A percentile compares a stretch with the other conserved stretches of the same genome.
Conservation (phyloP, 2,113 vertebrate species). For the Psittacula cyanocephala region DNA sequence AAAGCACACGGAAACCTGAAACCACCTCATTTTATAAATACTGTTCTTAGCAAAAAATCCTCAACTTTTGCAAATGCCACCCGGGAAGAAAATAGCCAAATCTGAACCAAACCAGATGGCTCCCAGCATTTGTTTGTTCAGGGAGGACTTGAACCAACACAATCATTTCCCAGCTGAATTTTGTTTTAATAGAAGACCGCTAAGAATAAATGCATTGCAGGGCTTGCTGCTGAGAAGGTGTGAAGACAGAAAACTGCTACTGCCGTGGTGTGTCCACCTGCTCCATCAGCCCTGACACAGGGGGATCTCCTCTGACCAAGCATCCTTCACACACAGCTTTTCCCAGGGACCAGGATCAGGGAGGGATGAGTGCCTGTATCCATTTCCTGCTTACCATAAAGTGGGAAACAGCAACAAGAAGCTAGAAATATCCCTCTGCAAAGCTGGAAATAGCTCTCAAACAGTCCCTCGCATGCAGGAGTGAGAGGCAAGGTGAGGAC, state of each 20-base stretch:
- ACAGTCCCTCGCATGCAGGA: accelerated
- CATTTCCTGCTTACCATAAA: not conserved
- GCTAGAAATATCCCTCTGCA: not conserved
- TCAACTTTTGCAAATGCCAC: not conserved
- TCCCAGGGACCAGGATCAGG: not conserved
- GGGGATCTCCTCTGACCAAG: not conserved
- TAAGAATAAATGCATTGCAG: slow-evolving; percentile 28
- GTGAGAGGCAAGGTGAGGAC: not conserved
- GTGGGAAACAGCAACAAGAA: not conserved
- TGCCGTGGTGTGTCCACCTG: not conserved
- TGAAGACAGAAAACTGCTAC: slow-evolving; percentile 18
- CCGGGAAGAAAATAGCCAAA: not conserved
- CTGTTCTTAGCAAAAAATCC: not conserved
- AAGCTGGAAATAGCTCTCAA: not conserved
- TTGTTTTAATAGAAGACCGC: slow-evolving; percentile 25
- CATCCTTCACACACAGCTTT: not conserved
- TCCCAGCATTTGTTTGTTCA: not conserved
- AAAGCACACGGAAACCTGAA: not conserved
- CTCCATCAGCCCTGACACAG: not conserved
- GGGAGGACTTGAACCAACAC: slow-evolving; percentile 31
- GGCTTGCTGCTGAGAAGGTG: not conserved
- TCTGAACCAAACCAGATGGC: not conserved
- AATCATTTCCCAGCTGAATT: slow-evolving; percentile 24
- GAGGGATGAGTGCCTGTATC: not conserved
- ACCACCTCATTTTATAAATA: not conserved